phyloP scores from a whole-genome alignment of 2,113 vertebrate genomes.

The Grammomys surdaster region DNA sequence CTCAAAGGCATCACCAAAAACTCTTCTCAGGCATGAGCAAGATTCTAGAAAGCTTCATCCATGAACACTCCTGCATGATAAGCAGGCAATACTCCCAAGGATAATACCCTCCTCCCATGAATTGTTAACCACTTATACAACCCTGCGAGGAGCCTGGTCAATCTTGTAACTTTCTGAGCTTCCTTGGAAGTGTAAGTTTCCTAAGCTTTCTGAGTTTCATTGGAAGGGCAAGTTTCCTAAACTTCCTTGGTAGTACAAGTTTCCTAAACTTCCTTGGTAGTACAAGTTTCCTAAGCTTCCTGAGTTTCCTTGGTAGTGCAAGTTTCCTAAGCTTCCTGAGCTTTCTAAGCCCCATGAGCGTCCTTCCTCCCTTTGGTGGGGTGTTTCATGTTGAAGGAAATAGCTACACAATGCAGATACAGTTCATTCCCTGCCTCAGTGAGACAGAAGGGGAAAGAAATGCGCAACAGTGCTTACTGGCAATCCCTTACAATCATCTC shows the following conservation, averaged over 20 bases:
- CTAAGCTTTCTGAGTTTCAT: not conserved
- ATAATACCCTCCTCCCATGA: not conserved
- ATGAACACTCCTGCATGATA: not conserved
- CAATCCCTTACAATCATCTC: not conserved
- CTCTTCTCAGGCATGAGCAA: not conserved
- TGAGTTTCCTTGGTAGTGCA: too few relatives aligned
- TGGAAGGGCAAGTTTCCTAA: too few relatives aligned
- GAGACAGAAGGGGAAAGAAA: constrained; percentile 11
- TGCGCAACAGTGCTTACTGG: not conserved
- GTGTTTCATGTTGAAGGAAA: not conserved
- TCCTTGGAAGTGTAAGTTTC: too few relatives aligned
- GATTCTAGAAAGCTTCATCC: not conserved
- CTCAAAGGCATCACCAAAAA: not conserved
- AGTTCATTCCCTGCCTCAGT: not conserved
- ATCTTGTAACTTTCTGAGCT: not conserved
- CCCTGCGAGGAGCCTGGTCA: too few relatives aligned
- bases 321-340: not conserved
- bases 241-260: not conserved
- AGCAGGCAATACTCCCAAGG: not conserved
- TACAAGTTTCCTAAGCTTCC: not conserved
- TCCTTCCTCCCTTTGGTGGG: too few relatives aligned
- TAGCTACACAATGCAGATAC: not conserved
- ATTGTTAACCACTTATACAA: not conserved
- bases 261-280: not conserved
- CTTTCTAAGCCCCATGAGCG: too few relatives aligned